Percentiles rank a stretch among this genome's conserved stretches.
Conservation (phyloP, 2,797 vertebrate genomes). For the Carcharodon carcharias region DNA sequence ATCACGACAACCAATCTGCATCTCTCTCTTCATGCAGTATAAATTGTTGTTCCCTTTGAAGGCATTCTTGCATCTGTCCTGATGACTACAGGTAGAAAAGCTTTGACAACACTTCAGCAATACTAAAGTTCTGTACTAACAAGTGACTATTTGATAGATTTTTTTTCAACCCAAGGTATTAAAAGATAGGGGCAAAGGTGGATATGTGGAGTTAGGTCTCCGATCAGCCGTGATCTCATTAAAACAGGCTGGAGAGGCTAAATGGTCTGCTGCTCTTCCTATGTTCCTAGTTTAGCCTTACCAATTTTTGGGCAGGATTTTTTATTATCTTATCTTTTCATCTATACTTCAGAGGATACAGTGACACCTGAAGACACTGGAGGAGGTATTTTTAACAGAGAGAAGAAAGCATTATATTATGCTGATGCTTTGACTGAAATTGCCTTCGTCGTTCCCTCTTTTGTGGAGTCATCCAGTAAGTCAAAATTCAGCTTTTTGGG, state of each 20-base stretch:
- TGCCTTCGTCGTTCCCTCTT: conserved; percentile 77
- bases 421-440: conserved; percentile 79
- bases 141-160: too few species aligned
- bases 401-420: conserved; percentile 76
- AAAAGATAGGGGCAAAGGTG: too few species aligned
- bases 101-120: too few species aligned
- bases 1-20: too few species aligned
- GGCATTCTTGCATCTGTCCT: too few species aligned
- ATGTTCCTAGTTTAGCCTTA: not conserved
- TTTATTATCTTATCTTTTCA: not conserved
- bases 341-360: conserved; percentile 62
- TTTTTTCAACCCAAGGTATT: too few species aligned
- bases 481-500: conserved; percentile 5
- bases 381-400: conserved; percentile 77
- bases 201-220: not conserved
- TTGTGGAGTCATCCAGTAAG: conserved; percentile 78
- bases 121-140: too few species aligned
- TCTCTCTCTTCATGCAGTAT: too few species aligned
- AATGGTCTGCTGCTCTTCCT: not conserved
- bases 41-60: too few species aligned
- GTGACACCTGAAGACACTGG: conserved; percentile 66
- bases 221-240: not conserved
- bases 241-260: not conserved
- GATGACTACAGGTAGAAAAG: too few species aligned
- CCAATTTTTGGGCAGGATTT: not conserved